Conservation (phyloP, 2,113 vertebrate species). For the Hypanus sabinus region DNA sequence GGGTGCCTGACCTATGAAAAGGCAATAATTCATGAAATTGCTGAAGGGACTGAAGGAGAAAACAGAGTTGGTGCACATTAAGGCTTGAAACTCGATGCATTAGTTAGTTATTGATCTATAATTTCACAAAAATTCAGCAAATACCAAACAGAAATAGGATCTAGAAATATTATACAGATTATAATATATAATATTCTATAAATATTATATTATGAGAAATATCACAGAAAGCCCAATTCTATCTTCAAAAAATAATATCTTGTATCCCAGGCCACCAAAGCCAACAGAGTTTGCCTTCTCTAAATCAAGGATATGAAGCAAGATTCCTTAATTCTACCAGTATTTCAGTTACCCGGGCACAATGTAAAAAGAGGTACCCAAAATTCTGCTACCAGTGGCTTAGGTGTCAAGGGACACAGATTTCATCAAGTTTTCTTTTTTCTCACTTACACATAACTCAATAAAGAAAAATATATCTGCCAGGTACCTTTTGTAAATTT, state of each 20-base stretch:
- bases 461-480: neutral
- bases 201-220: neutral
- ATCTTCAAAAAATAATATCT: neutral
- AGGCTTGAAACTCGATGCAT: neutral
- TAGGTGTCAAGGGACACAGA: neutral
- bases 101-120: neutral
- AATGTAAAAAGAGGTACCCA: neutral
- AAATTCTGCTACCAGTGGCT: neutral
- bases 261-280: neutral
- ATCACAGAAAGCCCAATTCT: neutral
- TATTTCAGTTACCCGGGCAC: neutral
- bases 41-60: neutral
- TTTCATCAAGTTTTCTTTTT: neutral
- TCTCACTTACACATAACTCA: neutral
- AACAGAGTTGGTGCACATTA: neutral
- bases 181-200: too few species aligned
- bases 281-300: neutral
- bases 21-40: neutral
- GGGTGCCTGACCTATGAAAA: slow-evolving; percentile 78
- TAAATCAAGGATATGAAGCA: neutral
- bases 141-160: neutral
- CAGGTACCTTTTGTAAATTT: neutral
- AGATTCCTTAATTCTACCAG: neutral
- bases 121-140: neutral
- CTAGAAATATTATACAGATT: neutral